Evolutionary conservation across 1,140 invertebrate genomes (phyloP), one percentile per base, ranked within the genome.

Genomic region (Caerostris extrusa): DNA sequence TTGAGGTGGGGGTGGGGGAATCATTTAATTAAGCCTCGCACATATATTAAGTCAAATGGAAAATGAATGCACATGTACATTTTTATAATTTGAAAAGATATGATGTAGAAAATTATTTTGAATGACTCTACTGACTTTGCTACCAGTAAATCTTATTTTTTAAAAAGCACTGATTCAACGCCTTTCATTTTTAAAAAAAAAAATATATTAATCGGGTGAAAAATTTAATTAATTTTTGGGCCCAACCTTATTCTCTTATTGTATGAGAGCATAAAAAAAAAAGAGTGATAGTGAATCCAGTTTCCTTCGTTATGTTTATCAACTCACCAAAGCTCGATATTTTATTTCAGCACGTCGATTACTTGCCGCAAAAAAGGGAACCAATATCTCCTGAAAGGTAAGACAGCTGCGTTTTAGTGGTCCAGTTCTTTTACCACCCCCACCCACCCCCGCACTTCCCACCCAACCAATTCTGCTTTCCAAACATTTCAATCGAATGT

Each of bases 341-440:
- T 83, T 83, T 83, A 83, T 83, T 83, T 83, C 19, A 56, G 55
- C 55, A 58, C 14, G 55, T 19, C 53, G 82, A 83, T 83, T 83
- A 83, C 82, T 83, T 58, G 56, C 55, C 71, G 34, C 71, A 77
- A 83, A 83, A n/a, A 83, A 83, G 71, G 14, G 82, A 83, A 77
- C 71, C 71, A 77, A 77, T 77, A 77, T 77, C 71, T 77, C 71
- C 71, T 77, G 71, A 90, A 57, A 69, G 56, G 53, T 81, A 92
- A 85, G 90, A 60, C 71, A 92, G 81, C 90, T 85, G 71, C 77
- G n/a, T 57, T 61, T 34, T 64, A 69, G 89, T 57, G 69, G 34
- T 77, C 71, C 71, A 8, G 50, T 34, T 77, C 34, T 77, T 77
- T 77, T 77, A 10, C 50, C 34, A 77, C 19, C 6, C 8, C 8